phyloP scores from a whole-genome alignment of 1,140 invertebrate genomes.

The Hylaeus volcanicus region DNA sequence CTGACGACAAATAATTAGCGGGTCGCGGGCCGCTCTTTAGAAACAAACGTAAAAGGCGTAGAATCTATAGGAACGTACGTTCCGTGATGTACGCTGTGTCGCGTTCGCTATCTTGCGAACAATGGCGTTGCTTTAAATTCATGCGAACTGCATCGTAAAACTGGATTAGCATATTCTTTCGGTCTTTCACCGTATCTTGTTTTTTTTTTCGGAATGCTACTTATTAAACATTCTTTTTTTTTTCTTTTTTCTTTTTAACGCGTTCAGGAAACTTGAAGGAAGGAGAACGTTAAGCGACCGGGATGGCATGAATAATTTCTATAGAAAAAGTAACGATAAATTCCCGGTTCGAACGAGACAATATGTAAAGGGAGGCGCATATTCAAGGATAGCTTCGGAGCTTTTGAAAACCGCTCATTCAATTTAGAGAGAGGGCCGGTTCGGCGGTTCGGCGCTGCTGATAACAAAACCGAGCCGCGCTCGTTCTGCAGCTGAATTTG shows the following conservation, averaged over 20 bases:
- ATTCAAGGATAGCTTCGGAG: not conserved
- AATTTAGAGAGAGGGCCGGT: constrained; percentile 11
- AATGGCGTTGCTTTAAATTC: constrained; percentile 9
- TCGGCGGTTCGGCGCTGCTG: constrained; percentile 56
- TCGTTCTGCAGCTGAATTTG: constrained; percentile 40
- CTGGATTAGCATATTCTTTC: not conserved
- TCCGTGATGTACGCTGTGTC: not conserved
- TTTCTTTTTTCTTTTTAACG: not conserved
- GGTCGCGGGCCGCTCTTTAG: constrained; percentile 11
- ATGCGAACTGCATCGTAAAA: not conserved
- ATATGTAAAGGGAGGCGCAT: not conserved
- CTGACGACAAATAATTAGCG: constrained; percentile 69
- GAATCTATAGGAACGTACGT: not conserved
- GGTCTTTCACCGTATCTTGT: not conserved
- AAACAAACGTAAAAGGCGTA: not conserved
- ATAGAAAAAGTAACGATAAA: not conserved
- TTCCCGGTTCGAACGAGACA: not conserved
- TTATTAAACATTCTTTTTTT: not conserved
- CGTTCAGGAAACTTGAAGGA: not conserved
- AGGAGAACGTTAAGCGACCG: not conserved
- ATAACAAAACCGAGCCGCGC: constrained; percentile 36
- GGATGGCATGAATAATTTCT: not conserved
- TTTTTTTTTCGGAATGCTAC: not conserved
- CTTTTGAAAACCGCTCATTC: constrained; percentile 21
- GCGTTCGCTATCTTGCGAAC: not conserved